These are phyloP conservation scores for Holothuria leucospilota DNA, from an alignment of 53 echinoderm and acorn worm genomes.

Conservation along the genomic window DNA sequence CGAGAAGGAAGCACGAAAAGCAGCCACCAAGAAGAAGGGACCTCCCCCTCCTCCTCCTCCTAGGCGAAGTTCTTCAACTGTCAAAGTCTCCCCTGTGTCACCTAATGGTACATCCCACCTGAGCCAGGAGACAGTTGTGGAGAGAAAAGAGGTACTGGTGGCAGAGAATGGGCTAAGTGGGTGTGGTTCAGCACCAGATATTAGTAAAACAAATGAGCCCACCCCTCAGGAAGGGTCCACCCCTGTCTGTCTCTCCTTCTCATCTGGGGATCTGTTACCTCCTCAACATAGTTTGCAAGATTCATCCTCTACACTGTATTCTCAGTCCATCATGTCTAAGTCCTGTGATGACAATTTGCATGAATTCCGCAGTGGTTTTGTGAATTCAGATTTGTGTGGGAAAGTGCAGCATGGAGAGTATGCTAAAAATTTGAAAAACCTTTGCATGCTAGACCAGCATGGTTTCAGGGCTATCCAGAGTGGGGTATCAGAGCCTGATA, in stretches of 20 bases:
- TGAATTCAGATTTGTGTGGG: too few species aligned
- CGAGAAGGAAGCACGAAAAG: conserved; percentile 84
- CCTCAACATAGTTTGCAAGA: not conserved
- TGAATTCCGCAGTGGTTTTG: conserved; percentile 3
- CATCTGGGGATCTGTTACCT: conserved; percentile 25
- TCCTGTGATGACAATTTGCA: conserved; percentile 44
- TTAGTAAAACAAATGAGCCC: not conserved
- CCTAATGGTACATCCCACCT: conserved; percentile 33
- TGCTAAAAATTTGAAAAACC: conserved; percentile 44
- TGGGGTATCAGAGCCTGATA: conserved; percentile 46
- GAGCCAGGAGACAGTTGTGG: not conserved
- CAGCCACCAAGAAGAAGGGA: conserved; percentile 69
- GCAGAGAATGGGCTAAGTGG: not conserved
- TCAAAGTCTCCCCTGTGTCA: conserved; percentile 30
- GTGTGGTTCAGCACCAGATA: conserved; percentile 26
- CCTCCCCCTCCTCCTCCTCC: conserved; percentile 92
- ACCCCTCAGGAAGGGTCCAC: not conserved
- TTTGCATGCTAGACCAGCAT: conserved; percentile 59
- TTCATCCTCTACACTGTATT: conserved; percentile 28
- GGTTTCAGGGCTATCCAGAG: conserved; percentile 59
- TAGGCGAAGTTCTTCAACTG: conserved; percentile 68
- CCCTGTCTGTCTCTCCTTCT: not conserved
- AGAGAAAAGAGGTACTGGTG: conserved; percentile 33
- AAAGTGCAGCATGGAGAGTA: conserved; percentile 6
- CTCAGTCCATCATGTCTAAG: conserved; percentile 37